Evolutionary conservation across 2,888 invertebrate species (phyloP), one percentile per base, ranked within the genome.

Genomic region (Allygus modestus): DNA sequence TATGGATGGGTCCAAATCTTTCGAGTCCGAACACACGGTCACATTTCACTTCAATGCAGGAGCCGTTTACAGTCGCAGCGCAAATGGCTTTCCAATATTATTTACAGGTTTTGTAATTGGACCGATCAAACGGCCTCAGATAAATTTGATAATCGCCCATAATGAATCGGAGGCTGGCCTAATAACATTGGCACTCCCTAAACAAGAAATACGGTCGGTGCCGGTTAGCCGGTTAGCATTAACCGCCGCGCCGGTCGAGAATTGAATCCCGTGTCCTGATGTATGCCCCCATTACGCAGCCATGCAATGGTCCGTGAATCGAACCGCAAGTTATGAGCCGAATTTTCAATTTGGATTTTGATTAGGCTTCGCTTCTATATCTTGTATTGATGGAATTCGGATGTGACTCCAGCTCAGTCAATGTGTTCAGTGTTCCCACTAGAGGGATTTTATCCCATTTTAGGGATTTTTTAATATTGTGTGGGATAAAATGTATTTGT

Each of bases 151-250:
- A 65, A 65, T 65, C 65, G 65, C 0, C 31, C 17, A 28, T 28
- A 65, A 65, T 65, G 65, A 65, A 65, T 65, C 65, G 65, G 31
- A 31, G 28, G 26, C 65, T 12, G 65, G 26, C 65, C 28, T 31
- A 65, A 65, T 65, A 65, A 65, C 65, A 31, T 65, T 65, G 65
- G 65, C 65, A 65, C 65, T 65, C 65, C 65, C 65, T 65, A 28
- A 28, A 26, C 65, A 31, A 58, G 58, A 58, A 58, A 58, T 46
- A 46, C 58, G 58, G 26, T 12, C 58, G 15, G 37, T 37, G n/a
- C 37, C 37, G 37, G 37, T 37, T 11, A 11, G 37, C 37, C 11
- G 37, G 37, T 4, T 11, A 46, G 12, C 9, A 9, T 37, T 37
- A 37, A 37, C 37, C 37, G 37, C 37, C n/a, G n/a, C n/a, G n/a